Evolutionary conservation across 2,888 invertebrate genomes (phyloP), one percentile per base, ranked within the genome.

Genomic region (Torymus tubicola): DNA sequence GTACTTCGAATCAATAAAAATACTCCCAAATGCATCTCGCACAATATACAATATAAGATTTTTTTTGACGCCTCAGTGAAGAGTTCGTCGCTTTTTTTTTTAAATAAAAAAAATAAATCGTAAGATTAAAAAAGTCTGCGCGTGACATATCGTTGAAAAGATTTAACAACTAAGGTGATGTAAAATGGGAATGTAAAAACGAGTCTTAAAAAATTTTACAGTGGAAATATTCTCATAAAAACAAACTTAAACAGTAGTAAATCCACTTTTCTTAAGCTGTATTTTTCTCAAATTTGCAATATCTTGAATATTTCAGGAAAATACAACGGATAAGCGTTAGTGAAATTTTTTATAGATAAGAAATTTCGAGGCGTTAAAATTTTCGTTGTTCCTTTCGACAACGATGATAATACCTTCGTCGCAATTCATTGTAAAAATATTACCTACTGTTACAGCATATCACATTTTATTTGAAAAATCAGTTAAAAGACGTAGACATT

Each of bases 151-250:
- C 63, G 60, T 72, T 11, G 13, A 69, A 73, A 61, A 24, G 42
- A 61, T 53, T 77, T 77, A 69, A 55, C 57, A 57, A 65, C 60
- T 52, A 71, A 60, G 14, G 14, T 77, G 52, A 71, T 77, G 50
- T 69, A 68, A 70, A 78, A 78, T 70, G 70, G 77, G 81, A 78
- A 81, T 81, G 73, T 81, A 70, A 71, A 80, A 73, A 75, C 64
- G 72, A 80, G 68, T 78, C 67, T 57, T 71, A n/a, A 57, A 21
- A 67, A 60, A 65, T 77, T 72, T 53, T 13, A 58, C 21, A 78
- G 63, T 74, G 77, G 68, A 73, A 77, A 81, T 81, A 75, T 72
- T 76, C 57, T 42, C 42, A 42, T 42, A 42, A 42, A 42, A 42
- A 8, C 8, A 42, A 42, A 42, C 42, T 42, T 42, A 42, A 42